phyloP scores from a whole-genome alignment of 2,888 invertebrate genomes.

The Pterobdella sp. region DNA sequence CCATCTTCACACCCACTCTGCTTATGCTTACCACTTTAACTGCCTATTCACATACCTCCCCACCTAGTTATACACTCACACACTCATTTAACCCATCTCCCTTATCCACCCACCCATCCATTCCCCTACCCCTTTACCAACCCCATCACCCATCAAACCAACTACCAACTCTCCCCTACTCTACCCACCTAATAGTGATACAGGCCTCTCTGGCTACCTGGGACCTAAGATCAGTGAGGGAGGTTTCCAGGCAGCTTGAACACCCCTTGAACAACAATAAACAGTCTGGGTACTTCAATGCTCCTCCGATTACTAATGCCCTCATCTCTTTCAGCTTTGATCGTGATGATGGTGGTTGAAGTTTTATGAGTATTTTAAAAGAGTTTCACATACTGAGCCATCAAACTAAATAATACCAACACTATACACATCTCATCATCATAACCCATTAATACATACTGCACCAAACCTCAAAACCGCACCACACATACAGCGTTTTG shows the following conservation, averaged over 20 bases:
- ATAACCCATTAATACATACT: not conserved
- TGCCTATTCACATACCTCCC: not conserved
- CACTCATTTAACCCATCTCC: not conserved
- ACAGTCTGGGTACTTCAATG: constrained; percentile 67
- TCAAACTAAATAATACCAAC: not conserved
- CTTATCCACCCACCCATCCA: not conserved
- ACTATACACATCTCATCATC: not conserved
- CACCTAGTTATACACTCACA: not conserved
- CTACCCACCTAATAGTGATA: constrained; percentile 63
- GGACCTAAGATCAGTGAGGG: constrained; percentile 57
- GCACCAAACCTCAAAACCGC: not conserved
- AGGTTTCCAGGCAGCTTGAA: constrained; percentile 49
- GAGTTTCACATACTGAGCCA: too few species aligned
- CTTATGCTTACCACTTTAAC: not conserved
- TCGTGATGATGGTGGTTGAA: too few species aligned
- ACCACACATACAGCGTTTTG: constrained; percentile 68
- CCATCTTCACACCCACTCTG: not conserved
- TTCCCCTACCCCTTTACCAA: not conserved
- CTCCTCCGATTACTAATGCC: constrained; percentile 72
- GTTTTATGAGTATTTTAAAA: too few species aligned
- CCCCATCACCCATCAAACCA: not conserved
- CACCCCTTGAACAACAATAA: constrained; percentile 67
- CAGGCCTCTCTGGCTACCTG: constrained; percentile 92
- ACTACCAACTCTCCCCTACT: not conserved
- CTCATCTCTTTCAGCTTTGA: constrained; percentile 76